phyloP scores from a whole-genome alignment of 2,113 vertebrate genomes.

The Ciconia stormi region DNA sequence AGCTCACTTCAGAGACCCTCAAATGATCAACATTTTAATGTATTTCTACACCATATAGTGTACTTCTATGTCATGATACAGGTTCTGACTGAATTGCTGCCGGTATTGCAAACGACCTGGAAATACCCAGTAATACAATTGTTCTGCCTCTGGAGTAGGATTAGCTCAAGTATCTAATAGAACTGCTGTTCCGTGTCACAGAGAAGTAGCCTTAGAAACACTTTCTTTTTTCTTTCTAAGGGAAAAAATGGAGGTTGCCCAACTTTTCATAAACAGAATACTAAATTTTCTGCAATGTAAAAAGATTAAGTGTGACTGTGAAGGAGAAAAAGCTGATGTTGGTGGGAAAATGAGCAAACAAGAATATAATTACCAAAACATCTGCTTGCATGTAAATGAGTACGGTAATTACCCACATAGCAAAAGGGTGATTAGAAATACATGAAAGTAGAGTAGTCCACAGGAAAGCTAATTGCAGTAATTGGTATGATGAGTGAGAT shows the following conservation, averaged over 20 bases:
- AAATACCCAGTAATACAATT: background rate
- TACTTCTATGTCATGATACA: background rate
- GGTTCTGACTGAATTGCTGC: background rate
- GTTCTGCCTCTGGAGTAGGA: background rate
- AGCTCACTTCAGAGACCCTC: background rate
- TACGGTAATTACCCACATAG: background rate
- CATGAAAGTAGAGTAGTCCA: background rate
- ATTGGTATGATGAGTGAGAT: background rate
- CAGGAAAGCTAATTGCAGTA: background rate
- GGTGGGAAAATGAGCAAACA: background rate
- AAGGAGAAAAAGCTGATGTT: background rate
- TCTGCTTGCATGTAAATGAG: background rate
- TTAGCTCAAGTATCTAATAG: background rate
- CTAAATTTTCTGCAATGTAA: background rate
- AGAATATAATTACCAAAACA: background rate
- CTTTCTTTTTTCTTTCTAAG: background rate
- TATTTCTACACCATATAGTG: background rate
- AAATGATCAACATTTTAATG: background rate
- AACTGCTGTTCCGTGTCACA: background rate
- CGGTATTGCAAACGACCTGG: background rate
- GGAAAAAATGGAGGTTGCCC: background rate
- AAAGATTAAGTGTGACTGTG: background rate
- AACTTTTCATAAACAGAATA: background rate
- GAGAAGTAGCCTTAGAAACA: background rate
- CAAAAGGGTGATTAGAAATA: background rate